Percentiles rank a stretch among this genome's conserved stretches.
These are phyloP conservation scores for Toxotes chatareus DNA, from an alignment of 2,113 vertebrate genomes.

Conservation along the genomic window DNA sequence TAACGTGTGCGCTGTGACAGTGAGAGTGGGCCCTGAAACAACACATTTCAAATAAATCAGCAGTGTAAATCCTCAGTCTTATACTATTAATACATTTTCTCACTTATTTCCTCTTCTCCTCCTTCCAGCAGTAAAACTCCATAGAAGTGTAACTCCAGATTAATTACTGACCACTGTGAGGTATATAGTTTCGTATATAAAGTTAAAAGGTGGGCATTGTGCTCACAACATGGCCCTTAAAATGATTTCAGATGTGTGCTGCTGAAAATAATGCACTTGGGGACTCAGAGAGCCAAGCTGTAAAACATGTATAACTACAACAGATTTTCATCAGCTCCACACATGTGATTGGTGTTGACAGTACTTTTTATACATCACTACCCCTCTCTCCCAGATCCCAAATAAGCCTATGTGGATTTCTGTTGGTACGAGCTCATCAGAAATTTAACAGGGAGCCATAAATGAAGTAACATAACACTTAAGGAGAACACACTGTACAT, in stretches of 20 bases:
- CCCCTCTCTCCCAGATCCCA: not conserved
- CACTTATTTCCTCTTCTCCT: not conserved
- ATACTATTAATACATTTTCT: not conserved
- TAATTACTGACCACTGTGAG: not conserved
- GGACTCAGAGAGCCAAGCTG: not conserved
- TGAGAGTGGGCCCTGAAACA: not conserved
- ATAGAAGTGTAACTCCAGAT: no score
- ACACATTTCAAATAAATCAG: constrained; percentile 4
- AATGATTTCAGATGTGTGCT: no score
- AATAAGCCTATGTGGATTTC: not conserved
- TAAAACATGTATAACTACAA: not conserved
- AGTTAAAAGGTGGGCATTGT: no score
- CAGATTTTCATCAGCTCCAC: not conserved
- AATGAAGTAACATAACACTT: no score
- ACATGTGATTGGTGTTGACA: not conserved
- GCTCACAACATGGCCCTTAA: not conserved
- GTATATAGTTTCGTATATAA: no score
- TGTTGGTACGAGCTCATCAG: not conserved
- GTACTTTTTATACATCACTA: not conserved
- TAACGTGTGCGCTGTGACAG: not conserved
- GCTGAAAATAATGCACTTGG: no score
- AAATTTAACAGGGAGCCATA: not conserved
- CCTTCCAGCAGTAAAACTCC: not conserved
- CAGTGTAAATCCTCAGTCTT: not conserved
- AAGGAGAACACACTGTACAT: no score